Conservation (phyloP, 2,797 vertebrate genomes). For the Silurus lanzhouensis region DNA sequence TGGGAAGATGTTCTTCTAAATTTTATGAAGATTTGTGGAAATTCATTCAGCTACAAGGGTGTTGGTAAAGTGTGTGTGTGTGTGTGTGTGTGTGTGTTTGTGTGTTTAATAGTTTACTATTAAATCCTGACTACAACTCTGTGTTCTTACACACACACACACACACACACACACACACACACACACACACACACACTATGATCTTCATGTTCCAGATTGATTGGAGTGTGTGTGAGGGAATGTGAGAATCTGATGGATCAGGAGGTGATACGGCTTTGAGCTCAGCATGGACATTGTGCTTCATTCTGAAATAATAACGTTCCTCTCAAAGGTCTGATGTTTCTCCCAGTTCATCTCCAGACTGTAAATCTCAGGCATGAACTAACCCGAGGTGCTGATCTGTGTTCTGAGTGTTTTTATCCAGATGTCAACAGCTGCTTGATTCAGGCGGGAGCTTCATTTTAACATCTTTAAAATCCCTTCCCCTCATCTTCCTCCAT, state of each 20-base stretch:
- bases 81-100: no score
- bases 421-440: constrained; percentile 49
- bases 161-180: neutral
- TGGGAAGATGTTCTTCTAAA: no score
- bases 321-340: constrained; percentile 63
- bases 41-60: no score
- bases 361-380: constrained; percentile 87
- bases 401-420: constrained; percentile 17
- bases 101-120: neutral
- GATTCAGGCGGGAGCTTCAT: constrained; percentile 24
- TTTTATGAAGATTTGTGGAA: no score
- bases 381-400: constrained; percentile 81
- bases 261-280: constrained; percentile 61
- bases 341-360: constrained; percentile 73
- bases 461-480: neutral
- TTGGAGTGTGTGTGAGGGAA: neutral
- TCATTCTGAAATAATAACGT: constrained; percentile 61
- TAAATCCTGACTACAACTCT: neutral
- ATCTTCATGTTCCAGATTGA: neutral
- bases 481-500: no score
- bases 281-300: constrained; percentile 65
- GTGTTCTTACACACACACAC: neutral
- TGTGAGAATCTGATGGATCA: constrained; percentile 2
- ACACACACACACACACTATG: neutral
- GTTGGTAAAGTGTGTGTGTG: no score